Evolutionary conservation across 2,888 invertebrate genomes (phyloP), one percentile per base, ranked within the genome.

Genomic region (Ophion ventricosus): DNA sequence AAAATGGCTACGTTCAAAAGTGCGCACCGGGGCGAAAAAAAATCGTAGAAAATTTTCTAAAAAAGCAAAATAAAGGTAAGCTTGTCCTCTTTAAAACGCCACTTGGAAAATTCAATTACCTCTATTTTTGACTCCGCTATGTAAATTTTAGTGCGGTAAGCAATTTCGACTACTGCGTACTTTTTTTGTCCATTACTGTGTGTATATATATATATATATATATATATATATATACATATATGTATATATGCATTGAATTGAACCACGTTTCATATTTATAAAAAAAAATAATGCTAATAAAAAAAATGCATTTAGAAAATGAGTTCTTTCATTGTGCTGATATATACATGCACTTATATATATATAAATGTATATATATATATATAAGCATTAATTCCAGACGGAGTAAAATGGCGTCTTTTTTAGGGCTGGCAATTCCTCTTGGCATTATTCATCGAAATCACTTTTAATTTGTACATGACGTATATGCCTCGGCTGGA

Each of bases 391-490:
- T 43, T 56, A 57, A 84, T 74, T 61, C 64, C 43, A 63, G 54
- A 20, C 10, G 29, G 26, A 72, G 35, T 61, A 74, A 70, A 81
- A 81, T 83, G 57, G 49, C 54, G 49, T 76, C 74, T 73, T 76
- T 59, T 73, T 49, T 23, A 43, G 17, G n/a, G 29, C 49, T 23
- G 35, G 49, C 26, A n/a, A 23, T 54, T 67, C 25, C 57, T 26
- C 70, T 63, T 20, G 54, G 80, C 76, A 89, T 90, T 87, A 89
- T 82, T 90, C 89, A 89, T 87, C 85, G 84, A 69, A 84, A 89
- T 87, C 86, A 85, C 85, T 87, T 90, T 90, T 90, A 90, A 90
- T 90, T 90, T 88, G 87, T 89, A 89, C 88, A 88, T 82, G 87
- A 88, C 87, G 85, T 88, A 64, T 66, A 56, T 29, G 69, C 54